phyloP scores from a whole-genome alignment of 2,113 vertebrate species.

The Lepidothrix coronata region DNA sequence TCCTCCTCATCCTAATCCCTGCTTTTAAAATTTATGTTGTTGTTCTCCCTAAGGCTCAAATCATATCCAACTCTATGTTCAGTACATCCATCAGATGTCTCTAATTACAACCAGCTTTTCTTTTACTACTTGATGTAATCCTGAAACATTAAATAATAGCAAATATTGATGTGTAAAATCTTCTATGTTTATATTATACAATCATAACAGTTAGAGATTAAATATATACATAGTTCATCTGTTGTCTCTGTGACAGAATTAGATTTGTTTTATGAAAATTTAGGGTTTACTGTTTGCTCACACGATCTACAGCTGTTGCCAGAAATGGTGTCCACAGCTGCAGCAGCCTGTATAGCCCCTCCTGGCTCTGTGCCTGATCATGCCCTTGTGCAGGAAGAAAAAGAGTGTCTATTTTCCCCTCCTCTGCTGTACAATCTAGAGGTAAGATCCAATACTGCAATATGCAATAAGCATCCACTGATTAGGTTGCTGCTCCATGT shows the following conservation, averaged over 20 bases:
- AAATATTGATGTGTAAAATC: background rate
- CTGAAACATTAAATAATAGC: background rate
- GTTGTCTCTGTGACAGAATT: background rate
- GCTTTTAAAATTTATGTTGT: background rate
- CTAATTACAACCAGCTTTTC: background rate
- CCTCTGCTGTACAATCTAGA: background rate
- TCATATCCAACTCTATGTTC: background rate
- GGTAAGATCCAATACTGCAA: background rate
- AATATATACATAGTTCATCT: background rate
- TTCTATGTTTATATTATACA: background rate
- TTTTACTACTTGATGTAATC: background rate
- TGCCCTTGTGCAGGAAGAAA: background rate
- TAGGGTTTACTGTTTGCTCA: background rate
- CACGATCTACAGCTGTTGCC: background rate
- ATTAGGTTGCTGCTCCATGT: background rate
- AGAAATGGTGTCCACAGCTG: background rate
- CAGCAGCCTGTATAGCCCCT: background rate
- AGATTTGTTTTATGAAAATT: background rate
- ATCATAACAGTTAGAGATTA: background rate
- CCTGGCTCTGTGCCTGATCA: background rate
- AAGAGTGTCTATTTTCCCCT: background rate
- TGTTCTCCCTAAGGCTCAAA: background rate
- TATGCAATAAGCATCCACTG: fast-evolving
- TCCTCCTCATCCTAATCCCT: background rate
- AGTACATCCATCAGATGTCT: background rate